Base-by-base conservation (phyloP, 2,888 invertebrate species). In the Synergus umbraculus region DNA sequence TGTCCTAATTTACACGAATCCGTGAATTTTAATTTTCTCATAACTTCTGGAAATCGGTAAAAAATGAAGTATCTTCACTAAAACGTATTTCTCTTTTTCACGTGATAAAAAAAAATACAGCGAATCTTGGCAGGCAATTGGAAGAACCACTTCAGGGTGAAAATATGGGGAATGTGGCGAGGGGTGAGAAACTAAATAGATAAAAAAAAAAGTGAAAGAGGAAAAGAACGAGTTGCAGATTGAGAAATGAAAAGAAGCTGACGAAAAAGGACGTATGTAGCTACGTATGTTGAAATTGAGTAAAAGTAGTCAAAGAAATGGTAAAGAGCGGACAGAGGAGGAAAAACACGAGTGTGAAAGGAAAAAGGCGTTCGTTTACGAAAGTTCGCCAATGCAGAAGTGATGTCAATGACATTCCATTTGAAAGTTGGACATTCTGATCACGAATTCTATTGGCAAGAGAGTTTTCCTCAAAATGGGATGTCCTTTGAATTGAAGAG, bases 391-490 rank as follows among this genome's bases (percentile, higher is more conserved):
- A 54, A 37, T 49, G 69, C 49, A 54, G 37, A 49, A 73, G 54
- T 54, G 49, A 73, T 49, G 69, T 29, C 69, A 69, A 7, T 69
- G 67, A 46, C 67, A 69, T 69, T 69, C 44, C 29, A 69, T 69
- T 69, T 69, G 43, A 46, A 49, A 69, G 67, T 46, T 69, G 67
- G 67, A 69, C 46, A 69, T 69, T 69, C 67, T 22, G 67, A 69
- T 69, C 67, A 69, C 67, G 67, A 69, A 69, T 69, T 69, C 67
- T 69, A 69, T 69, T 69, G 67, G 67, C 67, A 69, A 69, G 46
- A 69, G 67, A 46, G 67, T 69, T 46, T 49, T 46, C 67, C 46
- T 69, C 29, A 29, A 29, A 69, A 69, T 69, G 46, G 41, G 65
- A 65, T 65, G 29, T 69, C 10, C 46, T 69, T 44, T 69, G 22